phyloP scores from a whole-genome alignment of 2,888 invertebrate genomes.

The Steromphala cineraria region DNA sequence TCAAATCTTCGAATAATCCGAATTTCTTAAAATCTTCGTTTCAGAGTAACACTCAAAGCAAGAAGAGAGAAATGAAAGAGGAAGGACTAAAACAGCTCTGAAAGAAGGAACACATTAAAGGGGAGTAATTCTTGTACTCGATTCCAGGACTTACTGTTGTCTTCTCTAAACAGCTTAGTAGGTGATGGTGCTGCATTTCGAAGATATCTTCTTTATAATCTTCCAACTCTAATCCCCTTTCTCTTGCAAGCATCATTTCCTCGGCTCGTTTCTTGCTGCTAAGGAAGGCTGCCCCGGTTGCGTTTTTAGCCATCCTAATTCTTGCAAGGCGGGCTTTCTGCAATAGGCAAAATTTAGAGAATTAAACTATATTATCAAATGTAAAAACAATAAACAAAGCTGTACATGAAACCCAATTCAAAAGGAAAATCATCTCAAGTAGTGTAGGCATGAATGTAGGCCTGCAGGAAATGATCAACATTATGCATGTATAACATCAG shows the following conservation, averaged over 20 bases:
- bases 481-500: too few relatives aligned
- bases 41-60: background rate
- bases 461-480: too few relatives aligned
- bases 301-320: conserved; percentile 98
- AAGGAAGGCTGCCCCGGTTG: conserved; percentile 98
- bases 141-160: conserved; percentile 86
- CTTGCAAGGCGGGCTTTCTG: conserved; percentile 99
- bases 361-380: too few relatives aligned
- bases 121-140: background rate
- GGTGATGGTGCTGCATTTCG: conserved; percentile 98
- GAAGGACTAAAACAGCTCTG: background rate
- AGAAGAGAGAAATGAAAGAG: background rate
- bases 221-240: conserved; percentile 91
- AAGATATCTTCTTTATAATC: conserved; percentile 96
- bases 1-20: background rate
- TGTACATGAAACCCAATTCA: too few relatives aligned
- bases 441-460: too few relatives aligned
- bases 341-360: conserved; percentile 61
- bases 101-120: background rate
- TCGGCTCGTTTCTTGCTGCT: conserved; percentile 99
- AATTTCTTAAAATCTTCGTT: background rate
- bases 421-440: too few relatives aligned
- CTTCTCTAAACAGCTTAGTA: conserved; percentile 96
- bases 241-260: conserved; percentile 78
- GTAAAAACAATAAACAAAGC: too few relatives aligned